Evolutionary conservation across 2,888 invertebrate genomes (phyloP), one percentile per base, ranked within the genome.

Genomic region (Eustalomyia histrio): DNA sequence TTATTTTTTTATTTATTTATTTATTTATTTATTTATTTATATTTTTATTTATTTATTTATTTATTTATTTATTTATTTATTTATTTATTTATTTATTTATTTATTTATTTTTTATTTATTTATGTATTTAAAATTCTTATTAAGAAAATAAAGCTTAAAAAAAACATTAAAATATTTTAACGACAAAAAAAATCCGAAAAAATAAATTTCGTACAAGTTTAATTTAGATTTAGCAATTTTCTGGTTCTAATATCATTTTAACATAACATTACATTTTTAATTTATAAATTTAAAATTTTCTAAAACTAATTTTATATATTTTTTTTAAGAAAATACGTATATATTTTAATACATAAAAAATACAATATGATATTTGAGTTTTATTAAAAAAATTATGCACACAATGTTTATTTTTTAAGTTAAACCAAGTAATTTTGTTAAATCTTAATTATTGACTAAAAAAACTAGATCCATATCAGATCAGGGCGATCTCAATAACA

Each of bases 91-190:
- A n/a, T n/a, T n/a, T n/a, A n/a, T n/a, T n/a, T n/a, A n/a, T n/a
- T n/a, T n/a, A n/a, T n/a, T n/a, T n/a, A n/a, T n/a, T n/a, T n/a
- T n/a, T n/a, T n/a, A n/a, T n/a, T n/a, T n/a, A n/a, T n/a, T n/a
- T n/a, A n/a, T n/a, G n/a, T 9, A 21, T 21, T 35, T 14, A 7
- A 18, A 12, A 33, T 65, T 58, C 73, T 74, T 74, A 74, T 24
- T 53, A 58, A 35, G 39, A 60, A 24, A 75, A 52, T 75, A 75
- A 74, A 74, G 74, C 74, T 75, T 53, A 75, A 18, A 35, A 14
- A 35, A 65, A 8, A 6, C 29, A 7, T 29, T 29, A 29, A 1
- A n/a, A 29, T 64, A 50, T 64, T 29, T 16, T 29, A 29, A 29
- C 16, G 2, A 33, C 24, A 57, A 55, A 24, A 55, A 14, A 55